Base-by-base conservation (phyloP, 2,113 vertebrate genomes). In the Clarias gariepinus region DNA sequence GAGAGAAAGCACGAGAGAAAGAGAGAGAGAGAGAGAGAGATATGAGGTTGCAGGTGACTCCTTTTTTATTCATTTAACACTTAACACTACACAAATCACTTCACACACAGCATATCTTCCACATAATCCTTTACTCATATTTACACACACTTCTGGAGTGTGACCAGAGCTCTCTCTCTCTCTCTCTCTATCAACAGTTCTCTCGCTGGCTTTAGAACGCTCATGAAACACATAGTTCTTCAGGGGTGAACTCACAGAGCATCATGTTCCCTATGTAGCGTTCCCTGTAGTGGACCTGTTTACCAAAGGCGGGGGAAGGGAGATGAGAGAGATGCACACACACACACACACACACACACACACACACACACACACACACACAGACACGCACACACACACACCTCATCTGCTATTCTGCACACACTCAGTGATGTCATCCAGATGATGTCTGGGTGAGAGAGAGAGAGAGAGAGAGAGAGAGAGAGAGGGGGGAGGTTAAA, bases 381-480 rank as follows among this genome's bases (percentile, higher is more conserved):
- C 82, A 84, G 64, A 84, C 78, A 82, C 82, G 86, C 80, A 81
- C 83, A 68, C 78, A 84, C 79, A 87, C 84, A 52, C 77, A 77
- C 82, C 83, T 88, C 77, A 82, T 92, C 69, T 78, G 61, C 69
- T 86, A 87, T 89, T 90, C 74, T 84, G 76, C 74, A 89, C 87
- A 89, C 64, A 66, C 73, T 66, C 77, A 53, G 36, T 77, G 94
- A 95, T 92, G 94, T 95, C 92, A 94, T 95, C 92, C 92, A 92
- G 90, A 90, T 91, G 91, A 71, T 69, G 82, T 33, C 53, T 78
- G 76, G 9, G 33, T 57, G 76, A 57, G 13, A 55, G n/a, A 57
- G n/a, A 58, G 53, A 21, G 53, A 58, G 53, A 30, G 76, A 78
- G 76, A 77, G n/a, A 57, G n/a, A 58, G 53, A 55, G 52, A 25